Base-by-base conservation (phyloP, 2,888 invertebrate species). In the Tipula confusa region DNA sequence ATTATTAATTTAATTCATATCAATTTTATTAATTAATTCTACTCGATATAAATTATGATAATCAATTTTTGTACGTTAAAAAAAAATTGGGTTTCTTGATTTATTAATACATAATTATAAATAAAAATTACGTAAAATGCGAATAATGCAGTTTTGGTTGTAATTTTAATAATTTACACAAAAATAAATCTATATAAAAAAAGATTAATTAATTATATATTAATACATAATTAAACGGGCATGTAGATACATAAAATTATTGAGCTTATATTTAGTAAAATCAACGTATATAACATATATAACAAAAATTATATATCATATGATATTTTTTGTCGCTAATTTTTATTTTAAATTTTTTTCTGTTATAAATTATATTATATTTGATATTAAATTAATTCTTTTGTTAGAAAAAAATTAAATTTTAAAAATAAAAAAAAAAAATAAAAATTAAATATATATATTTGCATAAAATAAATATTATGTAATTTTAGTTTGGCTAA, bases 371-470 rank as follows among this genome's bases (percentile, higher is more conserved):
- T 38, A 11, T 64, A 64, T 64, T 64, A 64, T 64, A 64, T 64
- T 64, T 64, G 64, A 64, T 64, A 64, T 64, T 64, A 64, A 64
- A 64, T 64, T 64, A 64, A 64, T 64, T 64, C 64, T 64, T 64
- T 64, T 64, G 64, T 64, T 64, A 64, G 64, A 64, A 64, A 64
- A 64, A 64, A 64, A 64, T 9, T 64, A 64, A 64, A 64, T 64
- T 64, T 64, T 64, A 64, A 64, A 64, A 64, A 64, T 64, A 64
- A 64, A 64, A 64, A 64, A 7, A 64, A 64, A 64, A 64, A 64
- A 64, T 64, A 64, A 64, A 64, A 64, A 64, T 9, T 24, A 64
- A 64, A 24, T 64, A 64, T 64, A 64, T 64, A 64, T 64, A 64
- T 64, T 64, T 64, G 64, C 64, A 64, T 24, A 64, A 64, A 64